These are phyloP conservation scores for Lysiphlebus fabarum DNA, from an alignment of 1,140 invertebrate species.

Conservation along the genomic window DNA sequence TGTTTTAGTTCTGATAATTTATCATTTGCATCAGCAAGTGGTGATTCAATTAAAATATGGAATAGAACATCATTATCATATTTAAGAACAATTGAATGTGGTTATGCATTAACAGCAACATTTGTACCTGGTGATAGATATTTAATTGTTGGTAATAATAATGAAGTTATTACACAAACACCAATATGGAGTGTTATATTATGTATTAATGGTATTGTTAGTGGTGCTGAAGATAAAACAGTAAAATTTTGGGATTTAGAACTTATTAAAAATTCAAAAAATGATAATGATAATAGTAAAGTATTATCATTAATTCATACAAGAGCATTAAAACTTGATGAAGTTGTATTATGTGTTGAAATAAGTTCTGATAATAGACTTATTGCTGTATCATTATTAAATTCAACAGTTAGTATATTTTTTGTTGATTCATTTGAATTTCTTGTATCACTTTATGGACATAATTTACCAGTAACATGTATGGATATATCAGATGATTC, in stretches of 20 bases:
- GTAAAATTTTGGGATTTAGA: constrained; percentile 96
- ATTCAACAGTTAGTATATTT: constrained; percentile 94
- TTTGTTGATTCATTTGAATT: constrained; percentile 95
- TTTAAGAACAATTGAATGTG: constrained; percentile 72
- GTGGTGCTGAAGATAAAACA: constrained; percentile 83
- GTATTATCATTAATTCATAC: constrained; percentile 77
- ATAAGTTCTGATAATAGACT: constrained; percentile 83
- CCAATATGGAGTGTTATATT: constrained; percentile 70
- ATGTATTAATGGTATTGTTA: constrained; percentile 78
- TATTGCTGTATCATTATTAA: too few relatives aligned
- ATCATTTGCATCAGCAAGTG: constrained; percentile 79
- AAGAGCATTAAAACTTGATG: constrained; percentile 81
- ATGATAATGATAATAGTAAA: constrained; percentile 62
- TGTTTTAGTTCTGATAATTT: constrained; percentile 89
- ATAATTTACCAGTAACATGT: constrained; percentile 90
- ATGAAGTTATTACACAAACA: too few relatives aligned
- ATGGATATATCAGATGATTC: constrained; percentile 94
- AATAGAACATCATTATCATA: constrained; percentile 78
- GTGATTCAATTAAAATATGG: constrained; percentile 90
- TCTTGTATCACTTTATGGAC: constrained; percentile 93
- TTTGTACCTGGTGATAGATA: constrained; percentile 93
- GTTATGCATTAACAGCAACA: constrained; percentile 69
- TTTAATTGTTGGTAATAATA: constrained; percentile 83
- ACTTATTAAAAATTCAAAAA: constrained; percentile 65
- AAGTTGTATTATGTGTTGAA: constrained; percentile 78